Conservation (phyloP, 2,113 vertebrate genomes). For the Pelvicachromis taeniatus region DNA sequence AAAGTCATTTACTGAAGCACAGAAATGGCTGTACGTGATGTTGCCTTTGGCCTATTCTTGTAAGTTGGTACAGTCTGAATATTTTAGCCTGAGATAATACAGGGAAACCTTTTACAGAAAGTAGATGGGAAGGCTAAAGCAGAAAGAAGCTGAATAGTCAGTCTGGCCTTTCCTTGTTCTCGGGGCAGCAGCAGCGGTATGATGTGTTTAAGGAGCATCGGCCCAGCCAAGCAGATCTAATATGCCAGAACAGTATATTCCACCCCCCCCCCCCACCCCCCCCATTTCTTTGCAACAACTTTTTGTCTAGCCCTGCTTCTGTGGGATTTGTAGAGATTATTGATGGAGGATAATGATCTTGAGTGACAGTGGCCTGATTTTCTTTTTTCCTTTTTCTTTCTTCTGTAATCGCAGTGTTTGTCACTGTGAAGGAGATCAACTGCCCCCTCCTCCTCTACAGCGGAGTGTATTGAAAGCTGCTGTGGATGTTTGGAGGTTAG, state of each 20-base stretch:
- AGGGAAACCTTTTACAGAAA: constrained; percentile 27
- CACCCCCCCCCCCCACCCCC: background rate
- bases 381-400: constrained; percentile 7
- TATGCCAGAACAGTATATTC: constrained; percentile 42
- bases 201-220: constrained; percentile 47
- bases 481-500: constrained; percentile 44
- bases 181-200: background rate
- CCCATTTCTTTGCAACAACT: constrained; percentile 9
- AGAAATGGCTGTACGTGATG: background rate
- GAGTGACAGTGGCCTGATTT: constrained; percentile 67
- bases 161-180: constrained; percentile 23
- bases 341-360: constrained; percentile 61
- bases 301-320: constrained; percentile 53
- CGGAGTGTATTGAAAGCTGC: constrained; percentile 29
- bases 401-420: constrained; percentile 29
- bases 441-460: background rate
- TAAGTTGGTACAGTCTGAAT: constrained; percentile 24
- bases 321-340: constrained; percentile 53
- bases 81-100: constrained; percentile 30
- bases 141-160: constrained; percentile 19
- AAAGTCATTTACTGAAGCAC: background rate
- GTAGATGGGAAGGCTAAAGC: constrained; percentile 16
- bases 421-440: constrained; percentile 31
- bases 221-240: constrained; percentile 57
- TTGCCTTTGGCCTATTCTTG: constrained; percentile 31